phyloP scores from a whole-genome alignment of 2,888 invertebrate species.

The Cremastinae sp. region DNA sequence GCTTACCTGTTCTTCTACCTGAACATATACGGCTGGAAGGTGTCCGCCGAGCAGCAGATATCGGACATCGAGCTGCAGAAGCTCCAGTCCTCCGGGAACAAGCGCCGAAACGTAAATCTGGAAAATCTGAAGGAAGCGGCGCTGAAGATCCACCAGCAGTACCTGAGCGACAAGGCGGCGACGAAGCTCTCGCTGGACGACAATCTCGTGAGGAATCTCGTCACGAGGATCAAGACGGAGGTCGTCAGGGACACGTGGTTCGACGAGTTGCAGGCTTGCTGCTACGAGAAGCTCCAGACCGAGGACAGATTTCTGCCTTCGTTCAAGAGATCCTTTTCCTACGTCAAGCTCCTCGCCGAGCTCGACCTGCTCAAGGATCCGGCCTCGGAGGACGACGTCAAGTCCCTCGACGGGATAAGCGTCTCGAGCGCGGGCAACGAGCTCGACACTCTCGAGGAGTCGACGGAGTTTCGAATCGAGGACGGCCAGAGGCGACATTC shows the following conservation, averaged over 20 bases:
- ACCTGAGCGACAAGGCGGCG: conserved; percentile 87
- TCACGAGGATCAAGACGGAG: conserved; percentile 85
- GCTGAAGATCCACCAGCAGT: conserved; percentile 88
- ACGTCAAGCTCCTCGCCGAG: conserved; percentile 87
- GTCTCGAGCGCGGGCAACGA: conserved; percentile 80
- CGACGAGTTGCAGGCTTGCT: conserved; percentile 89
- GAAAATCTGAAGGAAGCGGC: conserved; percentile 86
- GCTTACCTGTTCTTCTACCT: conserved; percentile 89
- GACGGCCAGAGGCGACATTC: conserved; percentile 58
- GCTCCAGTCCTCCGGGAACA: conserved; percentile 70
- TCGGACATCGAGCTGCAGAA: conserved; percentile 82
- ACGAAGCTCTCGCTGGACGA: conserved; percentile 85
- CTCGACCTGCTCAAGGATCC: conserved; percentile 85
- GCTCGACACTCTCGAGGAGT: conserved; percentile 72
- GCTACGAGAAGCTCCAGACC: conserved; percentile 84
- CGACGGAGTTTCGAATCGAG: conserved; percentile 64
- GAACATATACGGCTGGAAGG: conserved; percentile 86
- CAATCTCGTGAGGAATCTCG: conserved; percentile 83
- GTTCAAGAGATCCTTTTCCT: conserved; percentile 86
- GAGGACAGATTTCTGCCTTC: conserved; percentile 85
- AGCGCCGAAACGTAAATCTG: conserved; percentile 73
- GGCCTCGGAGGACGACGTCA: conserved; percentile 83
- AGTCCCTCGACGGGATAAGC: conserved; percentile 83
- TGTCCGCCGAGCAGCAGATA: conserved; percentile 87
- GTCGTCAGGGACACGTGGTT: conserved; percentile 88